Evolutionary conservation across 2,113 vertebrate genomes (phyloP), one percentile per base, ranked within the genome.

Genomic region (Siphamia tubifer): DNA sequence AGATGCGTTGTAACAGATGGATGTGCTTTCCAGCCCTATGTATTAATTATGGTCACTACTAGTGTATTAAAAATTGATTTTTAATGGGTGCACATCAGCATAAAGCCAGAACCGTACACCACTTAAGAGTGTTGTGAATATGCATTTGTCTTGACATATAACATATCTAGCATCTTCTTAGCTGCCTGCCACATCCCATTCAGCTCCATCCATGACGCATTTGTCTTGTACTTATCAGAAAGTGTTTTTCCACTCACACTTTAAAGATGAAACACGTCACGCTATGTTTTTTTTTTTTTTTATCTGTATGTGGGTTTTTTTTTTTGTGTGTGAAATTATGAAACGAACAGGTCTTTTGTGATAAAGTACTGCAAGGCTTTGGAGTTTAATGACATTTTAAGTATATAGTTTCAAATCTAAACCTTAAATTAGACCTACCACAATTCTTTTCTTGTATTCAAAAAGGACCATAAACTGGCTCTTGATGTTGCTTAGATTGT

Each of bases 41-140:
- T 74, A 38, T 86, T 82, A 77, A 75, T 84, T 65, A 87, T 82
- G 45, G 66, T 36, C 61, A 44, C 40, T 43, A 13, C 21, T 49
- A 21, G 28, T 58, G 17, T 63, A 35, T 74, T 62, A 78, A 74
- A 79, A 54, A 68, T 84, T 0, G 13, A 81, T 79, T 68, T 56
- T 67, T 21, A 62, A 63, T 54, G 44, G 60, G 23, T n/a, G 2
- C 48, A n/a, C n/a, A n/a, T 54, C 16, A 7, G 66, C 54, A 58
- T 55, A 57, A 58, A 48, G 32, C 24, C 40, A 1, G 2, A 4
- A 38, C 28, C 9, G 6, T 30, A 39, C n/a, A 20, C 17, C 54
- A 66, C 48, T 74, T 35, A n/a, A 62, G 20, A 15, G 21, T 8
- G 34, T 11, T 55, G 51, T 48, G n/a, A 56, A 15, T 76, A 51